Evolutionary conservation across 2,113 vertebrate species (phyloP).

Genomic region (Clarias macrocephalus): DNA sequence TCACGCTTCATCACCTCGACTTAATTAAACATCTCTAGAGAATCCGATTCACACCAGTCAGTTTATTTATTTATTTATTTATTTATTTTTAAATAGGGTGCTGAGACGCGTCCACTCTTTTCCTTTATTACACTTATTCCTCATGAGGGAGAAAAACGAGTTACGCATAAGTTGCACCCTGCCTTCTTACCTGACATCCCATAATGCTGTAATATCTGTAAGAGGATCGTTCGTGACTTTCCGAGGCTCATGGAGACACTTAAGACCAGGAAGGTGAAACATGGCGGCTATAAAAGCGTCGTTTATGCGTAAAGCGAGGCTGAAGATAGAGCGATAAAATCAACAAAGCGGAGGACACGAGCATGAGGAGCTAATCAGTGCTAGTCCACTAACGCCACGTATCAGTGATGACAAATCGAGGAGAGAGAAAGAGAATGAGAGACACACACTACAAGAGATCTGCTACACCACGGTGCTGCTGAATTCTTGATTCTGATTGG

Average conservation of each 20-base stretch:
- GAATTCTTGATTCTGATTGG: neutral
- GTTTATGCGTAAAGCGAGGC: neutral
- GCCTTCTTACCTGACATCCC: neutral
- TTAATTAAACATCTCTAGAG: neutral
- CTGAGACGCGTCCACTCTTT: neutral
- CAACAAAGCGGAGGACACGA: constrained; percentile 23
- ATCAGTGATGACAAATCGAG: constrained; percentile 65
- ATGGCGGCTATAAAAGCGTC: constrained; percentile 30
- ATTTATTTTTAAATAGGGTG: neutral
- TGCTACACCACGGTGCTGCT: neutral
- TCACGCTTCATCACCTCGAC: neutral
- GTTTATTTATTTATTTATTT: neutral
- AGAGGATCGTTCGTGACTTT: neutral
- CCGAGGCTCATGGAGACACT: constrained; percentile 22
- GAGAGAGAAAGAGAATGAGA: constrained; percentile 37
- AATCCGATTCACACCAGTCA: neutral
- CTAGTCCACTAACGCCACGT: neutral
- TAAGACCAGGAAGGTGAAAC: neutral
- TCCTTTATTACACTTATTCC: neutral
- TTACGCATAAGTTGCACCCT: neutral
- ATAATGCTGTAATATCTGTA: neutral
- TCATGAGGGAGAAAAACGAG: neutral
- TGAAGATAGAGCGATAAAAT: constrained; percentile 29
- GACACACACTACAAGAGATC: neutral
- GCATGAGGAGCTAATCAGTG: constrained; percentile 58